A percentile compares a stretch with the other conserved stretches of the same genome.
These are phyloP conservation scores for Lycaena phlaeas DNA, from an alignment of 2,888 invertebrate genomes.

Conservation along the genomic window DNA sequence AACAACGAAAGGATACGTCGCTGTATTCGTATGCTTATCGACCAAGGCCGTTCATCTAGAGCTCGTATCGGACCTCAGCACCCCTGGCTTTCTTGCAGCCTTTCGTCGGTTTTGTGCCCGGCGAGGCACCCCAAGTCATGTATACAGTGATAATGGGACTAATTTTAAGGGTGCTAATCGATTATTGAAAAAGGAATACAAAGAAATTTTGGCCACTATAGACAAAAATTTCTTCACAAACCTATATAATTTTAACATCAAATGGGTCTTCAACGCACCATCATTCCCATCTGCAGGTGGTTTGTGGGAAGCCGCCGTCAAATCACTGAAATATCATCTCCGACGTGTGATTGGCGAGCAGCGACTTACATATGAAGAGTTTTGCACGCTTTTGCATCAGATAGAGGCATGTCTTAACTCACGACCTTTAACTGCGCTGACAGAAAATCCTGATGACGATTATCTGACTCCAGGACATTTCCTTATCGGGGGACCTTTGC, in stretches of 20 bases:
- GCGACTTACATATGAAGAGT: no score
- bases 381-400: not conserved
- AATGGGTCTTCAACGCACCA: no score
- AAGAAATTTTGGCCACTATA: not conserved
- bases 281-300: no score
- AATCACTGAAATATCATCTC: no score
- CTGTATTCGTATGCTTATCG: conserved; percentile 8
- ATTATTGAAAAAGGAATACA: conserved; percentile 1
- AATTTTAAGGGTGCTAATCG: conserved; percentile 1
- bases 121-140: no score
- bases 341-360: no score
- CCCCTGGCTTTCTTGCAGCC: conserved; percentile 7
- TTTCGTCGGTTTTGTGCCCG: conserved; percentile 9
- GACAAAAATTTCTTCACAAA: no score
- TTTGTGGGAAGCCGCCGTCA: no score
- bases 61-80: conserved; percentile 9
- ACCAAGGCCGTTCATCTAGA: conserved; percentile 2
- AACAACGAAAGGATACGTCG: conserved; percentile 8
- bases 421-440: not conserved
- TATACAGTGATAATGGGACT: no score
- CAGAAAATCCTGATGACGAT: not conserved
- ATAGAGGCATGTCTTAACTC: conserved; percentile 3
- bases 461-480: not conserved
- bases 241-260: no score
- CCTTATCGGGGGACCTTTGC: not conserved